Percentiles rank a stretch among this genome's conserved stretches.
Evolutionary conservation across 2,888 invertebrate genomes (phyloP).

Genomic region (Aphodius granarius): DNA sequence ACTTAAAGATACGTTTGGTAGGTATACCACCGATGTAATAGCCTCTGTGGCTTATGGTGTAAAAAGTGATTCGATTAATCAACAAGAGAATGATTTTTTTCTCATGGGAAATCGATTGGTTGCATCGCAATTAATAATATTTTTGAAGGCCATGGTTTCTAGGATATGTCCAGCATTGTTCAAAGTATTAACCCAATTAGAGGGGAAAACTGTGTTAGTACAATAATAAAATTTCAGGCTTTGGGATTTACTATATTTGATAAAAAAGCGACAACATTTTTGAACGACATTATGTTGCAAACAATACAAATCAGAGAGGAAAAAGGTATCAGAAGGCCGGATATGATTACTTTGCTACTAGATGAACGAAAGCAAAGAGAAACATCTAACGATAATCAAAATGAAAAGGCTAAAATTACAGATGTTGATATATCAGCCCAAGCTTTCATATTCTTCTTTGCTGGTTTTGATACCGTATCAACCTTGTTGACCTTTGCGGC

Average conservation of each 20-base stretch:
- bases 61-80: background rate
- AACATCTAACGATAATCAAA: conserved; percentile 16
- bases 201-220: background rate
- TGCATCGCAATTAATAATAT: background rate
- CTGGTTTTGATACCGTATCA: conserved; percentile 57
- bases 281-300: conserved; percentile 28
- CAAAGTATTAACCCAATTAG: background rate
- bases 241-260: conserved; percentile 9
- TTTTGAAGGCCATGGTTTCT: background rate
- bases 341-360: conserved; percentile 58
- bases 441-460: conserved; percentile 56
- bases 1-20: conserved; percentile 45
- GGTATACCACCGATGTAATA: conserved; percentile 31
- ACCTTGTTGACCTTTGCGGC: conserved; percentile 55
- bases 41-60: background rate
- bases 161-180: background rate
- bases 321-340: conserved; percentile 30
- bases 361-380: conserved; percentile 52
- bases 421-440: conserved; percentile 62
- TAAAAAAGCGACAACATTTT: conserved; percentile 26
- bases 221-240: background rate
- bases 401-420: conserved; percentile 29
- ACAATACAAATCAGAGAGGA: conserved; percentile 27
- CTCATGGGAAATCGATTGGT: background rate
- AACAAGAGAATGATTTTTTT: background rate